Percentiles rank a stretch among this genome's conserved stretches.
phyloP scores from a whole-genome alignment of 2,797 vertebrate species.

The Australoheros facetus region DNA sequence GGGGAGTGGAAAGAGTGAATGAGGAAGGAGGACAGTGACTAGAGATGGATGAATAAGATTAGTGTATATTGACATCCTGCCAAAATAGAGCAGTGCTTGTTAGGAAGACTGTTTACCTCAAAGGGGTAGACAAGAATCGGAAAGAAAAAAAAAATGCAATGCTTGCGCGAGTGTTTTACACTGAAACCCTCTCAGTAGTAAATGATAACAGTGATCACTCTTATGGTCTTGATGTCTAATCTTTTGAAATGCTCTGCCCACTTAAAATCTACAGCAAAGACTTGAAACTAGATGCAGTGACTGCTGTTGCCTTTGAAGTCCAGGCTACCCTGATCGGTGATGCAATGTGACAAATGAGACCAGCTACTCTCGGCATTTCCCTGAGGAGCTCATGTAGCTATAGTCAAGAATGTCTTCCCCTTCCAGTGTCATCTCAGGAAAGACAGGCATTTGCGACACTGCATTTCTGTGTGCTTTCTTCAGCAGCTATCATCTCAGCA shows the following conservation, averaged over 20 bases:
- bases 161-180: conserved; percentile 13
- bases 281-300: conserved; percentile 26
- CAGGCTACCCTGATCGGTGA: conserved; percentile 38
- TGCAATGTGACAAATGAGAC: conserved; percentile 45
- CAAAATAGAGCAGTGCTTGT: conserved; percentile 43
- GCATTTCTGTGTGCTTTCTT: conserved; percentile 29
- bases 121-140: not conserved
- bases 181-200: conserved; percentile 31
- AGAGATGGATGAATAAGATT: conserved; percentile 58
- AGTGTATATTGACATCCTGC: conserved; percentile 42
- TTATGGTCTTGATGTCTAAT: conserved; percentile 27
- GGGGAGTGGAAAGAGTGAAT: conserved; percentile 48
- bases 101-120: conserved; percentile 26
- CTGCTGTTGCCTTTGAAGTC: conserved; percentile 48
- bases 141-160: conserved; percentile 28
- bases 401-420: not conserved
- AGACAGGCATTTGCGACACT: conserved; percentile 10
- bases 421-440: conserved; percentile 17
- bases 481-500: conserved; percentile 40
- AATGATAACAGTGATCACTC: conserved; percentile 38
- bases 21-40: conserved; percentile 54
- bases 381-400: not conserved
- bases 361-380: conserved; percentile 18
- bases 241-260: conserved; percentile 36
- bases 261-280: conserved; percentile 45